These are phyloP conservation scores for Dolichoris vasculosae DNA, from an alignment of 1,140 invertebrate species.

Conservation along the genomic window DNA sequence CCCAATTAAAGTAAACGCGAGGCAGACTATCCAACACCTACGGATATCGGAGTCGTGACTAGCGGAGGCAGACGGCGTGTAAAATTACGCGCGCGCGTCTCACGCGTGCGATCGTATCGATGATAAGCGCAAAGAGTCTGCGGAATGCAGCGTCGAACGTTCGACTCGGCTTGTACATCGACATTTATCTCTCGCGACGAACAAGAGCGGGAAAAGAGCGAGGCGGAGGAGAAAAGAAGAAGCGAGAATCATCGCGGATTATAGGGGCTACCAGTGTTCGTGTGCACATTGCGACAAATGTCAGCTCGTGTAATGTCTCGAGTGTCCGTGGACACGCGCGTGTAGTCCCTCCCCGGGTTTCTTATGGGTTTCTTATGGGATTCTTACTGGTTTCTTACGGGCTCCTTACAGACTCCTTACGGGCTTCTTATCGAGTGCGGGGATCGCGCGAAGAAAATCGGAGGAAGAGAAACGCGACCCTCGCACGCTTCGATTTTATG, in stretches of 20 bases:
- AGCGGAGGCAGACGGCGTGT: neutral
- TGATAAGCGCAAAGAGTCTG: neutral
- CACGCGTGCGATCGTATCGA: constrained; percentile 43
- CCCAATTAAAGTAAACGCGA: constrained; percentile 46
- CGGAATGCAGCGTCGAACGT: neutral
- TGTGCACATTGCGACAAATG: neutral
- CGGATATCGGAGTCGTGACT: neutral
- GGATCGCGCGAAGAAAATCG: too few species aligned
- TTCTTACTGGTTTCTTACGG: too few species aligned
- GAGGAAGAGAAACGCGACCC: neutral
- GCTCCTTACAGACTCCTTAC: too few species aligned
- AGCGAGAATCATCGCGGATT: neutral
- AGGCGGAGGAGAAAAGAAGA: neutral
- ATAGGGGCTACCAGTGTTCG: neutral
- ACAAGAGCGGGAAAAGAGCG: neutral
- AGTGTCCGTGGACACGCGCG: neutral
- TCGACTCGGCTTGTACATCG: neutral
- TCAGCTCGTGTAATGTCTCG: constrained; percentile 8
- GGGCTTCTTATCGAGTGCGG: too few species aligned
- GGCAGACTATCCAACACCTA: constrained; percentile 9
- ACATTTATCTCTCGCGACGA: constrained; percentile 28
- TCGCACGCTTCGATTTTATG: neutral
- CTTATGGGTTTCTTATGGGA: too few species aligned
- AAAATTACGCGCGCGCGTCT: constrained; percentile 45
- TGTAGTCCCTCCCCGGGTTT: too few species aligned